A percentile compares a stretch with the other conserved stretches of the same genome.
These are phyloP conservation scores for Graphium colonna DNA, from an alignment of 2,888 invertebrate genomes.

Conservation along the genomic window DNA sequence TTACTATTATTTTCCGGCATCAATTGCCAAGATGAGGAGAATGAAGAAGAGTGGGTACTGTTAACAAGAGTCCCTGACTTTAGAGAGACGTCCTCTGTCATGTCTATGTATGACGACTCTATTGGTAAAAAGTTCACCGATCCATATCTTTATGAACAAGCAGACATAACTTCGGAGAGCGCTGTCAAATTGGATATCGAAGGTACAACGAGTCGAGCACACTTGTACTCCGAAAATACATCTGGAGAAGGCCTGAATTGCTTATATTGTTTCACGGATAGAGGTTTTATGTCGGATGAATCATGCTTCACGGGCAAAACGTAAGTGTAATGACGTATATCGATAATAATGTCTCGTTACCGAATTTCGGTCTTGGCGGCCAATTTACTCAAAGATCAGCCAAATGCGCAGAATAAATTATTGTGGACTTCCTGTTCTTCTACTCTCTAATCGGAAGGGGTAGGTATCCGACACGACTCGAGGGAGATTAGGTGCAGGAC, in stretches of 20 bases:
- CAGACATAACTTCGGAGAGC: background rate
- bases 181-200: background rate
- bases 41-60: constrained; percentile 14
- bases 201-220: constrained; percentile 14
- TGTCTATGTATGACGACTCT: constrained; percentile 8
- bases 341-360: too few species aligned
- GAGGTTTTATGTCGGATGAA: constrained; percentile 29
- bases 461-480: too few species aligned
- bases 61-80: constrained; percentile 9
- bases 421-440: too few species aligned
- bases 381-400: too few species aligned
- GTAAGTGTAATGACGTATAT: constrained; percentile 37
- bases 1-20: constrained; percentile 11
- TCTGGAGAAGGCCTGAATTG: constrained; percentile 36
- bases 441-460: too few species aligned
- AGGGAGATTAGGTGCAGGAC: too few species aligned
- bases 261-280: constrained; percentile 40
- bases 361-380: too few species aligned
- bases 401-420: too few species aligned
- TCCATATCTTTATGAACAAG: constrained; percentile 15
- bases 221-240: constrained; percentile 12
- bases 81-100: background rate
- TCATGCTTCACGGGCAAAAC: constrained; percentile 43
- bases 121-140: constrained; percentile 10
- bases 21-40: background rate